These are phyloP conservation scores for Choristoneura fumiferana DNA, from an alignment of 1,140 invertebrate species.

Conservation along the genomic window DNA sequence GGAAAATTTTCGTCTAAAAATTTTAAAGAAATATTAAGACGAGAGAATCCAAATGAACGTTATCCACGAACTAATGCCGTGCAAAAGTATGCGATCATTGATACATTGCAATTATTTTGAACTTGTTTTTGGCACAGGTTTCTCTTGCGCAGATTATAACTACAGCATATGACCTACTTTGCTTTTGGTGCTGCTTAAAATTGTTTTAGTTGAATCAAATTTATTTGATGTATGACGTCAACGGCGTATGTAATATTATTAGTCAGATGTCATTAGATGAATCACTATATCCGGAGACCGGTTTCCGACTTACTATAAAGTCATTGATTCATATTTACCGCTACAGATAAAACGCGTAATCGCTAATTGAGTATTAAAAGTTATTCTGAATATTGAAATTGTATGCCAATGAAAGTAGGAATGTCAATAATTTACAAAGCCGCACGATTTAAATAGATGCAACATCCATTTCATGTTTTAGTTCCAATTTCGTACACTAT, in stretches of 20 bases:
- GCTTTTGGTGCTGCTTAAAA: conserved; percentile 10
- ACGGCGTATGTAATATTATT: background rate
- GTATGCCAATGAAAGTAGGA: no score
- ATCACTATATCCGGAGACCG: background rate
- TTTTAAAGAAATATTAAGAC: background rate
- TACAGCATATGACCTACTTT: background rate
- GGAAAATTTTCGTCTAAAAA: background rate
- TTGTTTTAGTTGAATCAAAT: conserved; percentile 22
- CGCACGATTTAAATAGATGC: no score
- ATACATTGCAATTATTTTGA: conserved; percentile 17
- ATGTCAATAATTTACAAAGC: no score
- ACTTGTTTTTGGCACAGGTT: conserved; percentile 13
- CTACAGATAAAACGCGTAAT: no score
- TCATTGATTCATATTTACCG: no score
- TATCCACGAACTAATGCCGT: background rate
- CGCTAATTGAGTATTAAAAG: no score
- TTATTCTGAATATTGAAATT: no score
- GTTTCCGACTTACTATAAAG: no score
- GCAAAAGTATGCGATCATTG: background rate
- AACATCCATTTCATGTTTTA: no score
- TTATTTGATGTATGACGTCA: conserved; percentile 13
- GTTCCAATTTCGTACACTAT: no score
- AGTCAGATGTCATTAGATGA: conserved; percentile 5
- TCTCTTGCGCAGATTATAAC: background rate
- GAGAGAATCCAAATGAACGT: background rate